Conservation (phyloP, 2,797 vertebrate species). For the Melanotaenia nigrans region DNA sequence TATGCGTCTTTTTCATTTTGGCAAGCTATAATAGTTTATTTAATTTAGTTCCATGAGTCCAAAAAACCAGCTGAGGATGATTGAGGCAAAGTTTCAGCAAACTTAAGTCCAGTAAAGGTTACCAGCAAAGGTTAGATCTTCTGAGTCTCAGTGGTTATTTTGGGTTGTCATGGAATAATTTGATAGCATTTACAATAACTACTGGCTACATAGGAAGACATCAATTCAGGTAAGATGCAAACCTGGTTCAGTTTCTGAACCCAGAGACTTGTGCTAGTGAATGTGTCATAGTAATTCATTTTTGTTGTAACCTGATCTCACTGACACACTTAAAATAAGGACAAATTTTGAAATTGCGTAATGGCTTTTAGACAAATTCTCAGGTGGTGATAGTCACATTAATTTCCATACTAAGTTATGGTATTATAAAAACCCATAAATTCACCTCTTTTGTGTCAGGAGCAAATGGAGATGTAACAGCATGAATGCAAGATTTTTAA, state of each 20-base stretch:
- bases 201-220: neutral
- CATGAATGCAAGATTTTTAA: neutral
- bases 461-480: neutral
- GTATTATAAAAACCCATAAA: neutral
- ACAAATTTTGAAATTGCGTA: neutral
- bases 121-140: no score
- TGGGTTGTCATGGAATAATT: neutral
- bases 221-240: no score
- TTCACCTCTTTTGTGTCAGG: neutral
- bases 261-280: neutral
- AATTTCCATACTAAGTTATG: neutral
- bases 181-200: neutral
- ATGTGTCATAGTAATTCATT: neutral
- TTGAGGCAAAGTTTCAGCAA: neutral
- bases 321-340: neutral
- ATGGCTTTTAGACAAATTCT: neutral
- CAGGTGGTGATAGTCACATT: neutral
- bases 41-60: neutral
- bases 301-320: neutral
- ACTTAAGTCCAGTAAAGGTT: neutral
- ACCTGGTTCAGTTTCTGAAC: neutral
- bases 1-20: constrained; percentile 6
- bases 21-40: neutral
- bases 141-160: neutral
- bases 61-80: neutral